Conservation (phyloP, 2,888 invertebrate species). For the Drosophila mimetica region DNA sequence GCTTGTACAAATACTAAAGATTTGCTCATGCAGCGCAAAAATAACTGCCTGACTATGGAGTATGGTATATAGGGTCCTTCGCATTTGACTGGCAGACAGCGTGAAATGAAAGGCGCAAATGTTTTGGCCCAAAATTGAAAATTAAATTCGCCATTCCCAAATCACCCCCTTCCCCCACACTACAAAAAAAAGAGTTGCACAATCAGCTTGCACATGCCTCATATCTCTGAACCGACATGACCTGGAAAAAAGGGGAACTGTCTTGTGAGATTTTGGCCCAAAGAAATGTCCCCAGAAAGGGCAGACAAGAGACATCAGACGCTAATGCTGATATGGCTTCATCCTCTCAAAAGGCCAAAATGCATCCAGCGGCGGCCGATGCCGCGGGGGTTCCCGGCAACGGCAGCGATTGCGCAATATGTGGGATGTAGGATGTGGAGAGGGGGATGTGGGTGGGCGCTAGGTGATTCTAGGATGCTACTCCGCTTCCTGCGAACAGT, state of each 20-base stretch:
- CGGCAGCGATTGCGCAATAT: constrained; percentile 69
- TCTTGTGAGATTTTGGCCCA: constrained; percentile 36
- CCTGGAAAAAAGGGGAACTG: constrained; percentile 43
- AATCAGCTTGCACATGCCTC: constrained; percentile 34
- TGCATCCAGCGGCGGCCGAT: constrained; percentile 50
- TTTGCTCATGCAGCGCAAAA: constrained; percentile 76
- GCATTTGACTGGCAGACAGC: constrained; percentile 43
- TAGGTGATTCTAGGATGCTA: constrained; percentile 2
- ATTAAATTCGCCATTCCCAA: constrained; percentile 59
- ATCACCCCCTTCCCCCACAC: neutral
- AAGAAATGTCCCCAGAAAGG: constrained; percentile 57
- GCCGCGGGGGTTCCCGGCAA: constrained; percentile 24
- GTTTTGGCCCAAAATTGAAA: constrained; percentile 72
- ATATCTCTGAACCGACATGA: constrained; percentile 54
- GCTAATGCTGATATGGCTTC: constrained; percentile 80
- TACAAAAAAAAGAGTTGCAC: constrained; percentile 23
- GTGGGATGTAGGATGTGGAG: constrained; percentile 34
- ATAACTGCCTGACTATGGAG: constrained; percentile 65
- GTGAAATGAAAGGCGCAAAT: constrained; percentile 57
- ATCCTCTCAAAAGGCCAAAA: constrained; percentile 71
- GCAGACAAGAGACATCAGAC: constrained; percentile 59
- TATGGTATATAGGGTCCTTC: constrained; percentile 23
- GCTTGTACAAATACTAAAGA: constrained; percentile 77
- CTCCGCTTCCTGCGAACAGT: neutral
- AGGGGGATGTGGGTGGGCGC: neutral